A percentile compares a stretch with the other conserved stretches of the same genome.
phyloP scores from a whole-genome alignment of 2,113 vertebrate genomes.

The Microtus richardsoni region DNA sequence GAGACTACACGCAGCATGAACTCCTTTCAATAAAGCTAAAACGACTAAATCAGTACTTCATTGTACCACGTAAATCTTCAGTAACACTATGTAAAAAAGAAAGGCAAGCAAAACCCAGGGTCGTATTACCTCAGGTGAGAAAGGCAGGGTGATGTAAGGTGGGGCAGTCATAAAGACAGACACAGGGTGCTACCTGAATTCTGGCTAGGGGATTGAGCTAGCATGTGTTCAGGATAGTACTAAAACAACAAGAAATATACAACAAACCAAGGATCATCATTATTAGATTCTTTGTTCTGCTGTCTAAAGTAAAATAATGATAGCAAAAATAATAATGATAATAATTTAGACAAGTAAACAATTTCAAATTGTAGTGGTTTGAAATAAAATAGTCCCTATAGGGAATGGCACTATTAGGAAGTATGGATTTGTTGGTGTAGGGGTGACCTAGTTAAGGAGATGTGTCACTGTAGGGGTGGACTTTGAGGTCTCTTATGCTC shows the following conservation, averaged over 20 bases:
- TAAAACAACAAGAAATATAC: conserved; percentile 3
- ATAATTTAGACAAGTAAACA: conserved; percentile 6
- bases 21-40: neutral
- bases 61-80: neutral
- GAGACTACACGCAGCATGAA: neutral
- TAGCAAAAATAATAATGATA: neutral
- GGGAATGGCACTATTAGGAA: neutral
- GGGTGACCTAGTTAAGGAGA: neutral
- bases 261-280: neutral
- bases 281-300: neutral
- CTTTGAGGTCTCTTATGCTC: too few relatives aligned
- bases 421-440: neutral
- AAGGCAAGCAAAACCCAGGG: neutral
- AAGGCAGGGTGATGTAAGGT: neutral
- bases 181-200: neutral
- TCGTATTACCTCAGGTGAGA: neutral
- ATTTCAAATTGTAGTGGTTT: neutral
- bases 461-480: neutral
- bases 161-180: neutral
- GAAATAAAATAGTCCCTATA: neutral
- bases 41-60: neutral
- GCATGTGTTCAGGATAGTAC: neutral
- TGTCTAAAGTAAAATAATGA: neutral
- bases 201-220: neutral
- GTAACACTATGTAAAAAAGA: neutral